These are phyloP conservation scores for Ochotona curzoniae DNA, from an alignment of 2,113 vertebrate genomes.

Conservation along the genomic window DNA sequence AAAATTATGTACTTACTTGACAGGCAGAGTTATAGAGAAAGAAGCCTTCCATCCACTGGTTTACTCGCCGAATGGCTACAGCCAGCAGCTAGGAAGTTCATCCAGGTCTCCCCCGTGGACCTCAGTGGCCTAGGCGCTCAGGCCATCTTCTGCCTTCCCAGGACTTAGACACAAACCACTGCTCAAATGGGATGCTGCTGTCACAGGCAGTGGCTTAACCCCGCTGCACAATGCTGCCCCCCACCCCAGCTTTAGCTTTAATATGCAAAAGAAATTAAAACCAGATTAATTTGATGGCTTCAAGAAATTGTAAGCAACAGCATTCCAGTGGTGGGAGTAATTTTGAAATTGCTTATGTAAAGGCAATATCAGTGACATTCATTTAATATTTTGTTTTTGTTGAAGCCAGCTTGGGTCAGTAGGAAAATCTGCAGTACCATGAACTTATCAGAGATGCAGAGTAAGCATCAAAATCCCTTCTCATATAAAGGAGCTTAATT, in stretches of 20 bases:
- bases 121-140: no score
- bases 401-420: not conserved
- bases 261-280: conserved; percentile 1
- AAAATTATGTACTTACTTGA: no score
- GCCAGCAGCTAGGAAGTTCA: no score
- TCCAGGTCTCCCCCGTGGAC: no score
- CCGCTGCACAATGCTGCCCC: no score
- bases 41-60: no score
- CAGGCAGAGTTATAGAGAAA: no score
- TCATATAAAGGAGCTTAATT: not conserved
- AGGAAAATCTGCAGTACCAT: not conserved
- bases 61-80: no score
- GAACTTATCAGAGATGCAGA: not conserved
- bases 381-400: conserved; percentile 4
- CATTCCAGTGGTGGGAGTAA: not conserved
- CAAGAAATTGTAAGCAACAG: not conserved
- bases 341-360: not conserved
- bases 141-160: no score
- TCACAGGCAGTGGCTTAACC: no score
- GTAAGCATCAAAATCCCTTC: not conserved
- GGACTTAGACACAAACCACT: no score
- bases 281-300: not conserved
- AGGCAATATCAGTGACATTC: not conserved
- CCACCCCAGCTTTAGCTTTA: not conserved
- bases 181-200: no score